Evolutionary conservation across 2,113 vertebrate genomes (phyloP), one percentile per base, ranked within the genome.

Genomic region (Leucoraja erinaceus): DNA sequence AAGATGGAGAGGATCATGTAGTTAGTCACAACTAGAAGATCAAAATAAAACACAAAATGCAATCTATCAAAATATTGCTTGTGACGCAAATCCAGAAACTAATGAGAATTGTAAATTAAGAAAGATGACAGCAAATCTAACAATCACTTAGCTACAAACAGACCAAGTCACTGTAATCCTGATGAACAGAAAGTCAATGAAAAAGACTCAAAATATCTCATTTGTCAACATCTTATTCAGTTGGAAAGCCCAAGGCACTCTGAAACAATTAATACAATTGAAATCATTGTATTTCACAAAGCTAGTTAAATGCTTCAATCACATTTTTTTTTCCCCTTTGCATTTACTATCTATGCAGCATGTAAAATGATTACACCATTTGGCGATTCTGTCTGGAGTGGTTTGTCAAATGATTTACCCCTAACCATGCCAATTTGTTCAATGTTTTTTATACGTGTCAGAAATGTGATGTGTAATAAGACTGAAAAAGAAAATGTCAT

Each of bases 401-500:
- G 88, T 91, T 91, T 91, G 88, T 70, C 61, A 91, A 20, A 72
- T 70, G 66, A 72, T 31, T 33, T 70, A 72, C 66, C 61, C n/a
- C 66, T 59, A 91, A 91, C 70, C 88, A 91, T 91, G 66, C 66
- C 88, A 91, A 70, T 91, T 91, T 91, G 88, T 91, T 91, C 20
- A 33, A 91, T 72, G 20, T 72, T 91, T 70, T 72, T 88, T 33
- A 72, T 25, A 84, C 31, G 25, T 12, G 90, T 91, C 68, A 91
- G 38, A 47, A 91, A 91, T 54, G 59, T 72, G 90, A 70, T 91
- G 63, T 91, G 63, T 20, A 86, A 90, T 68, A 54, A 72, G 63
- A 10, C 90, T 72, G 22, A 68, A 91, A 74, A 22, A 72, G 90
- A 74, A 91, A 91, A 54, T 91, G 68, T 72, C 68, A 74, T 25